Conservation (phyloP, 2,113 vertebrate genomes). For the Craseonycteris thonglongyai region DNA sequence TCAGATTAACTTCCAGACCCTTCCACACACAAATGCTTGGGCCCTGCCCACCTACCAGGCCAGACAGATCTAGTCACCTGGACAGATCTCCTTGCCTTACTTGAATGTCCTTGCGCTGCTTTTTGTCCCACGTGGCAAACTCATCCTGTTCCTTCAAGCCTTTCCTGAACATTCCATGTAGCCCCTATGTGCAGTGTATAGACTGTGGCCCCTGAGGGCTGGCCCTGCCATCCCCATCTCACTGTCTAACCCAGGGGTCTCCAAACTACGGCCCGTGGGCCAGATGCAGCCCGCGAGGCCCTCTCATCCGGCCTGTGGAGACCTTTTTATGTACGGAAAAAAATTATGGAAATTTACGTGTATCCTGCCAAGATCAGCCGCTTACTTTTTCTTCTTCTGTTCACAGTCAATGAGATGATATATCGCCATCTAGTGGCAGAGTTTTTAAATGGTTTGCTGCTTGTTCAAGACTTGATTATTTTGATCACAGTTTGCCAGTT, state of each 20-base stretch:
- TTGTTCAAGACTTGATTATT: no score
- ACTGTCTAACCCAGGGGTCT: not conserved
- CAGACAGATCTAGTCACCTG: not conserved
- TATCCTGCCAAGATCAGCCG: no score
- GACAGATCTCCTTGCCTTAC: not conserved
- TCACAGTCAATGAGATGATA: no score
- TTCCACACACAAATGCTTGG: rapidly evolving
- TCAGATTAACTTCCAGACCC: not conserved
- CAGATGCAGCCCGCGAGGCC: no score
- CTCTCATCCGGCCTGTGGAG: no score
- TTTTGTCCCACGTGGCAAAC: not conserved
- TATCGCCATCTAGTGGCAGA: no score
- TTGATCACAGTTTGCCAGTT: no score
- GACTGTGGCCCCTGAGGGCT: not conserved
- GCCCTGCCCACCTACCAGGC: not conserved
- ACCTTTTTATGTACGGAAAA: no score
- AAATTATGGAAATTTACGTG: no score
- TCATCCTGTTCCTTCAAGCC: not conserved
- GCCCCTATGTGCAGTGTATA: not conserved
- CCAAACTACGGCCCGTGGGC: no score
- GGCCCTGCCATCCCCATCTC: not conserved
- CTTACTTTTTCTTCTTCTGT: no score
- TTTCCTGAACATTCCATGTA: not conserved
- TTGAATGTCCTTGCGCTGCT: not conserved
- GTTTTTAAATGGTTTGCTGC: no score